Evolutionary conservation across 1,140 invertebrate species (phyloP).

Genomic region (Drosophila kurseongensis): DNA sequence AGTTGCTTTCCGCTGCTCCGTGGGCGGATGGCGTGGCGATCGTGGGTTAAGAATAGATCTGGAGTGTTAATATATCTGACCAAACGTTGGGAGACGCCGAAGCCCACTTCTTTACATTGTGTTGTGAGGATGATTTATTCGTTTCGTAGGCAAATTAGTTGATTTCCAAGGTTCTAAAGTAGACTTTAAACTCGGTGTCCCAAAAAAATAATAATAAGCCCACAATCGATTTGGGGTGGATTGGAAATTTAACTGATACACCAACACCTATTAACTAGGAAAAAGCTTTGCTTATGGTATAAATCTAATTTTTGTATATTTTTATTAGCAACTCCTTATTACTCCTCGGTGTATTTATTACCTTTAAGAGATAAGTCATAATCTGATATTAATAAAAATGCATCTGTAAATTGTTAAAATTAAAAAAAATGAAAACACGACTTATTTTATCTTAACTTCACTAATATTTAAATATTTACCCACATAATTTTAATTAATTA

Average conservation of each 20-base stretch:
- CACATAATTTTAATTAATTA: no score
- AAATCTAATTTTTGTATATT: background rate
- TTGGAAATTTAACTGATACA: background rate
- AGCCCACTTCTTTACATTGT: constrained; percentile 21
- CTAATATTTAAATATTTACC: no score
- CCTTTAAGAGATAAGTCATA: no score
- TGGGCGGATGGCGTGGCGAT: constrained; percentile 38
- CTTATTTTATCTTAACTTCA: no score
- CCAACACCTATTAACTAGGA: background rate
- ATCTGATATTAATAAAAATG: no score
- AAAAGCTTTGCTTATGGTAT: background rate
- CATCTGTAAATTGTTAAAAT: no score
- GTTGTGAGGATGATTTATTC: constrained; percentile 21
- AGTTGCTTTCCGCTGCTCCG: constrained; percentile 28
- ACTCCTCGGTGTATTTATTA: no score
- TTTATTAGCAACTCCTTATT: background rate
- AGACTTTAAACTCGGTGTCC: background rate
- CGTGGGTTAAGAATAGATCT: constrained; percentile 38
- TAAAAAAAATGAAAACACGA: no score
- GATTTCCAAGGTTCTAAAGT: constrained; percentile 7
- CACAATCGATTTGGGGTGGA: background rate
- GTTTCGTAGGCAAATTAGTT: constrained; percentile 26
- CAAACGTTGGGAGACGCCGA: constrained; percentile 17
- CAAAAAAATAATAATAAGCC: background rate
- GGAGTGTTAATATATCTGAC: constrained; percentile 31